Conservation (phyloP, 2,113 vertebrate species). For the Scartelaos histophorus region DNA sequence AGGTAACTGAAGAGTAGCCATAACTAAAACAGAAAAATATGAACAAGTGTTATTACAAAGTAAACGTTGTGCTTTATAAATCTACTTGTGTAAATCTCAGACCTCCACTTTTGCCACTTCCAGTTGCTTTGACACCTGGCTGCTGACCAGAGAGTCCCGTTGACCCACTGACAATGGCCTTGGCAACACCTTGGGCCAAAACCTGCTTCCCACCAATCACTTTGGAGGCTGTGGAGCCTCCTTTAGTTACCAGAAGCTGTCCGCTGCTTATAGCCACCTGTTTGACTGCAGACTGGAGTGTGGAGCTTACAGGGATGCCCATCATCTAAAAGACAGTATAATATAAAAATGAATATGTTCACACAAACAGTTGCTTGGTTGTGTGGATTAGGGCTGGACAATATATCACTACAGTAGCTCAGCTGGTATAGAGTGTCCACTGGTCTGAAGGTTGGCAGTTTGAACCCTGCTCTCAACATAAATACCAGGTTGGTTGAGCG, state of each 20-base stretch:
- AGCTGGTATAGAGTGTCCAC: too few relatives aligned
- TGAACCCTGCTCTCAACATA: too few relatives aligned
- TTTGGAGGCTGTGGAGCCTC: constrained; percentile 86
- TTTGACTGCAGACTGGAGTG: constrained; percentile 90
- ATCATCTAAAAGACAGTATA: constrained; percentile 79
- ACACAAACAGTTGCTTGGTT: too few relatives aligned
- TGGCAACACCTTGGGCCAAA: constrained; percentile 95
- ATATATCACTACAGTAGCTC: too few relatives aligned
- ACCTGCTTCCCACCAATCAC: constrained; percentile 92
- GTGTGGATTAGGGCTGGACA: too few relatives aligned
- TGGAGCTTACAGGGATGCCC: constrained; percentile 88
- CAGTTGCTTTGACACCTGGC: constrained; percentile 82
- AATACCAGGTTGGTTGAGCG: too few relatives aligned
- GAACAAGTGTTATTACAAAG: neutral
- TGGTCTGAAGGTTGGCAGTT: too few relatives aligned
- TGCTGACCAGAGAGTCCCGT: constrained; percentile 86
- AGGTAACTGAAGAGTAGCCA: constrained; percentile 96
- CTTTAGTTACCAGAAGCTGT: constrained; percentile 96
- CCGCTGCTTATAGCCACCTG: constrained; percentile 95
- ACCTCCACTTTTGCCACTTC: constrained; percentile 87
- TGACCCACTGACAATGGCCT: constrained; percentile 91
- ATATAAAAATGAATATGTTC: neutral
- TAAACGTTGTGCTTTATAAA: neutral
- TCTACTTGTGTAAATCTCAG: constrained; percentile 74
- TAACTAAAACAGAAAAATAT: constrained; percentile 77